A percentile compares a stretch with the other conserved stretches of the same genome.
phyloP scores from a whole-genome alignment of 2,888 invertebrate genomes.

The Amphipoea lucens region DNA sequence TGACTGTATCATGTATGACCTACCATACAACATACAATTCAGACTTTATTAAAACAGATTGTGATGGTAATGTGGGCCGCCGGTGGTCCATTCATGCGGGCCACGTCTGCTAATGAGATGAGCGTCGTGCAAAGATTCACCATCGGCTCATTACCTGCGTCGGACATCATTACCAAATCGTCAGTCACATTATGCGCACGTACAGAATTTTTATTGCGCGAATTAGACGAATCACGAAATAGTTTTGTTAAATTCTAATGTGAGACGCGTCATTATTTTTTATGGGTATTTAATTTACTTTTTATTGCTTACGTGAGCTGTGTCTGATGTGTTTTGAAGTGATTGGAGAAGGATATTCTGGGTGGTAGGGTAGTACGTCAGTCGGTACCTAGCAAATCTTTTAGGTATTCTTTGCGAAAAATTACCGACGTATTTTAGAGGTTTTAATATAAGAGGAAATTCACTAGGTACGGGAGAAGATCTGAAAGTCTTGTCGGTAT shows the following conservation, averaged over 20 bases:
- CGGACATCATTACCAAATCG: conserved; percentile 59
- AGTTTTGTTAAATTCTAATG: conserved; percentile 44
- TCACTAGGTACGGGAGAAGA: background rate
- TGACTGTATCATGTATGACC: conserved; percentile 40
- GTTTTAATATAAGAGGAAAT: background rate
- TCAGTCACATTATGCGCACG: conserved; percentile 48
- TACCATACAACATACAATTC: conserved; percentile 46
- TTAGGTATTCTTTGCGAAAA: conserved; percentile 3
- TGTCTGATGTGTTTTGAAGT: conserved; percentile 23
- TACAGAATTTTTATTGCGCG: conserved; percentile 55
- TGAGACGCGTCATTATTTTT: conserved; percentile 38
- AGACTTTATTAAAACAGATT: conserved; percentile 57
- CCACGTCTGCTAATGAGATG: conserved; percentile 68
- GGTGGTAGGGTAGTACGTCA: conserved; percentile 49
- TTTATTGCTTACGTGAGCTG: conserved; percentile 50
- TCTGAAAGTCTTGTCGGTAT: background rate
- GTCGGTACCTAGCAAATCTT: background rate
- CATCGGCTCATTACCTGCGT: conserved; percentile 62
- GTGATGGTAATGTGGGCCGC: conserved; percentile 60
- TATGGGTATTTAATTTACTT: conserved; percentile 64
- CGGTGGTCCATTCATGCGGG: conserved; percentile 69
- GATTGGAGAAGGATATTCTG: conserved; percentile 45
- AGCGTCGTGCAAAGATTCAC: conserved; percentile 62
- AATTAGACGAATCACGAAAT: conserved; percentile 55
- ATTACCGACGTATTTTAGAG: conserved; percentile 8